These are phyloP conservation scores for Acleris cristana DNA, from an alignment of 2,888 invertebrate genomes.

Conservation along the genomic window DNA sequence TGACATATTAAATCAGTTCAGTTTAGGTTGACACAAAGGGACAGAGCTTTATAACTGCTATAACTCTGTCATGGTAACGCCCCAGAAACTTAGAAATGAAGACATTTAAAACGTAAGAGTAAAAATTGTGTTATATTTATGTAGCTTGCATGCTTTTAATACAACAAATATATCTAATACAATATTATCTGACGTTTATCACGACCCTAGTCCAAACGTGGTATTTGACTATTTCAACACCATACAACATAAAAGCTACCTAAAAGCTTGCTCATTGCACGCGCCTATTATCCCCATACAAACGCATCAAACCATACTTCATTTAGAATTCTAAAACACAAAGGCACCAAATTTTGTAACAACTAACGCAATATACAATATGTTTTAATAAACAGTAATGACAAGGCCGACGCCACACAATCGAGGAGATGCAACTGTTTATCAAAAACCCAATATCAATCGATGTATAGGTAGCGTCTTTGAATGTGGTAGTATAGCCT, in stretches of 20 bases:
- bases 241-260: constrained; percentile 9
- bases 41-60: too few relatives aligned
- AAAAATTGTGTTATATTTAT: too few relatives aligned
- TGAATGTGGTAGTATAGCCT: too few relatives aligned
- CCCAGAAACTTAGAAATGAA: too few relatives aligned
- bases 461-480: not conserved
- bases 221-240: constrained; percentile 7
- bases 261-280: constrained; percentile 12
- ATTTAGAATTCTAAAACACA: constrained; percentile 17
- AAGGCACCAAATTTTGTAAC: constrained; percentile 30
- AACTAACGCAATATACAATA: constrained; percentile 27
- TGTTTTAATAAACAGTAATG: constrained; percentile 39
- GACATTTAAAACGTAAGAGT: too few relatives aligned
- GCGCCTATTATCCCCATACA: constrained; percentile 9
- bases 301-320: constrained; percentile 8
- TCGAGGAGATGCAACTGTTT: constrained; percentile 32
- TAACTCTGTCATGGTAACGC: too few relatives aligned
- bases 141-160: too few relatives aligned
- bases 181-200: not conserved
- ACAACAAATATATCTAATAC: too few relatives aligned
- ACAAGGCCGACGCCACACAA: constrained; percentile 32
- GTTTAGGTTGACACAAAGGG: too few relatives aligned
- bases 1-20: too few relatives aligned
- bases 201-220: too few relatives aligned
- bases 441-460: constrained; percentile 35